Percentiles rank a stretch among this genome's conserved stretches.
Conservation (phyloP, 2,797 vertebrate species). For the Poeciliopsis gracilis region DNA sequence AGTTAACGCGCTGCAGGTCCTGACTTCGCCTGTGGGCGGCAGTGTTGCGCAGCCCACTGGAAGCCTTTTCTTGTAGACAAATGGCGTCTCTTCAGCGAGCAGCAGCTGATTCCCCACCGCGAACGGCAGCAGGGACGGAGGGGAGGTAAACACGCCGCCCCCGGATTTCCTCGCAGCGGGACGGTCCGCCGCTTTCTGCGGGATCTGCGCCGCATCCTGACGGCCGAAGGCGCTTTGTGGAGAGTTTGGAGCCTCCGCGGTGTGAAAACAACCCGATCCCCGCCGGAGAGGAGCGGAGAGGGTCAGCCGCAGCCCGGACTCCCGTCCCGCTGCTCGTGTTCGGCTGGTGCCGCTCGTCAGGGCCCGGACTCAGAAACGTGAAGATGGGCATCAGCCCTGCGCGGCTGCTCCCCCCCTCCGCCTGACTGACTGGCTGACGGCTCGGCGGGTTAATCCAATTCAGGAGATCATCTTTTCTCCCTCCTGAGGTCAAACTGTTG, state of each 20-base stretch:
- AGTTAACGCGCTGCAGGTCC: rapidly evolving
- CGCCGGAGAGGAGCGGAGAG: slow-evolving; percentile 26
- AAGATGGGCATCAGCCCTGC: slow-evolving; percentile 65
- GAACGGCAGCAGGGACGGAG: slow-evolving; percentile 50
- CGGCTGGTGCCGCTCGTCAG: slow-evolving; percentile 26
- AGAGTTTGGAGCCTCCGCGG: slow-evolving; percentile 26
- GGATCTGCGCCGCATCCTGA: slow-evolving; percentile 8
- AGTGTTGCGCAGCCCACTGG: slow-evolving; percentile 33
- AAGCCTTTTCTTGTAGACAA: slow-evolving; percentile 59
- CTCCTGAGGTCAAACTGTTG: slow-evolving; percentile 59
- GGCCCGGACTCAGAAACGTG: slow-evolving; percentile 50
- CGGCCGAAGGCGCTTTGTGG: slow-evolving; percentile 38
- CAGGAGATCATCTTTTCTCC: slow-evolving; percentile 71
- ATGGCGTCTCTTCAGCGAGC: slow-evolving; percentile 79
- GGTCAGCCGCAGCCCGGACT: slow-evolving; percentile 42
- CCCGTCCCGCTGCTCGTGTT: slow-evolving; percentile 17
- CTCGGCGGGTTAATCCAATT: slow-evolving; percentile 69
- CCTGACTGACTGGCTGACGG: slow-evolving; percentile 53
- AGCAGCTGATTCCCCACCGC: slow-evolving; percentile 75
- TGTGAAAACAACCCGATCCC: slow-evolving; percentile 32
- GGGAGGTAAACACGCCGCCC: slow-evolving; percentile 68
- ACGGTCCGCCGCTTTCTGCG: neutral
- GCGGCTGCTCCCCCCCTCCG: slow-evolving; percentile 34
- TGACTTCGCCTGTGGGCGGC: slow-evolving; percentile 33
- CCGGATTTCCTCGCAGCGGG: slow-evolving; percentile 30